Base-by-base conservation (phyloP, 2,113 vertebrate genomes). In the Redunca redunca region DNA sequence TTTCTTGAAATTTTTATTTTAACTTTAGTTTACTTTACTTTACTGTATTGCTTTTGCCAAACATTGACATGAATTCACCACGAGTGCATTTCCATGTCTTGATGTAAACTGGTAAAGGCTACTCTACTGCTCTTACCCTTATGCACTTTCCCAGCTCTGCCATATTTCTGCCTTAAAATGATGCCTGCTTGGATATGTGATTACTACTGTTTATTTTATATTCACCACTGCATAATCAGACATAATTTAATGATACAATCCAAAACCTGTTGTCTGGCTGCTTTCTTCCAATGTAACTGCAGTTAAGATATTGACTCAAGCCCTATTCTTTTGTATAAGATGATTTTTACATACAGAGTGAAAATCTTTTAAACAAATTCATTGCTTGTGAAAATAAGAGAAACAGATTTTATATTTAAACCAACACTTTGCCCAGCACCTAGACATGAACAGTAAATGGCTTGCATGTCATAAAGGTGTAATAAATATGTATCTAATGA, bases 191-290 rank as follows among this genome's bases (percentile, higher is more conserved):
- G 4, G 13, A 15, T 87, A 84, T 85, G 55, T 28, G 58, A 88
- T 91, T 67, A 50, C 64, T 78, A 43, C 14, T 97, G 93, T 93
- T 81, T 88, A 67, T 84, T 97, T 95, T 91, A 46, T 77, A 83
- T 57, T 89, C 71, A 60, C 67, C 60, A 83, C 81, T 80, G 53
- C 10, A 71, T 21, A 14, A 17, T n/a, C 50, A 46, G n/a, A 52
- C 10, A 40, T 60, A 52, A 92, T 48, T 36, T 78, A 84, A 48
- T 9, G 10, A 53, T 43, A 40, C 1, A 94, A 53, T 25, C 1
- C 21, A 88, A 82, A 52, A 14, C 30, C 46, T 92, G 10, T 36
- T 91, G n/a, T 55, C 33, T 81, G 77, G n/a, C 46, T 57, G 9
- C 48, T 87, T 93, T 80, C 25, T 88, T n/a, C 48, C 50, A 15